Evolutionary conservation across 2,797 vertebrate genomes (phyloP).

Genomic region (Adelosebastes latens): DNA sequence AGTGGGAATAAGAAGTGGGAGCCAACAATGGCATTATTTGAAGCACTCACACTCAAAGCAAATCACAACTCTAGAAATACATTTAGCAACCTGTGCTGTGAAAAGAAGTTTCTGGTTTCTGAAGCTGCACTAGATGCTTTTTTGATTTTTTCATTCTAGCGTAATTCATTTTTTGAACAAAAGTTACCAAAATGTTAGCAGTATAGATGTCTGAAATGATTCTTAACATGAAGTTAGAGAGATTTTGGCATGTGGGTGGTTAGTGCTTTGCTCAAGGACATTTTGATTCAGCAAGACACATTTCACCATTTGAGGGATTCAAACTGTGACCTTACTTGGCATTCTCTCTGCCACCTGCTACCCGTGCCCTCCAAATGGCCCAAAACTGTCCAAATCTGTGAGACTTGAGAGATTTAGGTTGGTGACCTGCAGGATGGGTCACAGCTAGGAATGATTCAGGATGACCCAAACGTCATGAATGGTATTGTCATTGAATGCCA

Average conservation of each 20-base stretch:
- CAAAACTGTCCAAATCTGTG: conserved; percentile 24
- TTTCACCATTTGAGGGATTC: conserved; percentile 23
- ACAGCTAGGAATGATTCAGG: neutral
- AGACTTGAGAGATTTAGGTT: conserved; percentile 8
- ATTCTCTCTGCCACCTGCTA: conserved; percentile 53
- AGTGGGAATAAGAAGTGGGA: neutral
- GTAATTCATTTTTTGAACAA: neutral
- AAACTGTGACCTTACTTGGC: conserved; percentile 50
- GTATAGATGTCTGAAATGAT: neutral
- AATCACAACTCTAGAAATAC: neutral
- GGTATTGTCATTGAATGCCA: conserved; percentile 1
- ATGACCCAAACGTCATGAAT: conserved; percentile 3
- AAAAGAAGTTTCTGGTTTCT: neutral
- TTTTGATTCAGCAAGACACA: conserved; percentile 17
- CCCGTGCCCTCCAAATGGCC: conserved; percentile 41
- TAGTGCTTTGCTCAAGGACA: conserved; percentile 41
- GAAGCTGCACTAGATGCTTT: neutral
- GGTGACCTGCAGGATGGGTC: neutral
- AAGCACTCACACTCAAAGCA: neutral
- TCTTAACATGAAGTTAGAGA: neutral
- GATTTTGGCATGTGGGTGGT: conserved; percentile 10
- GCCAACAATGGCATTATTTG: neutral
- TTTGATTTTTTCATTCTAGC: neutral
- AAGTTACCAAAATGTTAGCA: neutral
- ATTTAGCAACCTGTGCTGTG: neutral